Base-by-base conservation (phyloP, 2,888 invertebrate species). In the Hofmannophila pseudospretella region DNA sequence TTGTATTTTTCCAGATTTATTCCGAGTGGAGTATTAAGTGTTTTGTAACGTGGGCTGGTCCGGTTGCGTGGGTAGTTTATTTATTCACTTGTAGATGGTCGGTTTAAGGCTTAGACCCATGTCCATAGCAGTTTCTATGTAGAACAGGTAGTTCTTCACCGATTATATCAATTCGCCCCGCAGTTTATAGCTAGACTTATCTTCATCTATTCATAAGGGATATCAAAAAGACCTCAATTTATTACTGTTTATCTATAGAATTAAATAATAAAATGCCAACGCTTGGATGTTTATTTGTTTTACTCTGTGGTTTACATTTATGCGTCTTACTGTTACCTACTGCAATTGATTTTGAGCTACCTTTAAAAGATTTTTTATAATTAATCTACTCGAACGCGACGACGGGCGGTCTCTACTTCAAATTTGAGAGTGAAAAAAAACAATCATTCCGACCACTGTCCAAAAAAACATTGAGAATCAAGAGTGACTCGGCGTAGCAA, bases 1-100 rank as follows among this genome's bases (percentile, higher is more conserved):
- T 59, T 67, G 66, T 73, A 75, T 76, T 75, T 77, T 71, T 68
- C 68, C 62, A 67, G 67, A 71, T 73, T 73, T 68, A 69, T 75
- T 65, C 63, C 49, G 52, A 51, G 49, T 53, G 45, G 51, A 51
- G 58, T 74, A 73, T 73, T 72, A 74, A 71, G 69, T 75, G 69
- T 76, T 72, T 69, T 68, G 69, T 72, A 54, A 53, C 68, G 77
- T 76, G 62, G 76, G 75, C 48, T 41, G 61, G 61, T 70, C 69
- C 66, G 69, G 61, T 58, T 51, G 67, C 66, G 81, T 79, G 73
- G 80, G 80, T 41, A 58, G 66, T 59, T 67, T 78, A 75, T 78
- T 76, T 79, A 81, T 82, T 72, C 72, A 75, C 65, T 59, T 59
- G 67, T 58, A 63, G 66, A 66, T 63, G 51, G 60, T 56, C 58